Evolutionary conservation across 2,113 vertebrate genomes (phyloP).

Genomic region (Forbesichthys papilliferus): DNA sequence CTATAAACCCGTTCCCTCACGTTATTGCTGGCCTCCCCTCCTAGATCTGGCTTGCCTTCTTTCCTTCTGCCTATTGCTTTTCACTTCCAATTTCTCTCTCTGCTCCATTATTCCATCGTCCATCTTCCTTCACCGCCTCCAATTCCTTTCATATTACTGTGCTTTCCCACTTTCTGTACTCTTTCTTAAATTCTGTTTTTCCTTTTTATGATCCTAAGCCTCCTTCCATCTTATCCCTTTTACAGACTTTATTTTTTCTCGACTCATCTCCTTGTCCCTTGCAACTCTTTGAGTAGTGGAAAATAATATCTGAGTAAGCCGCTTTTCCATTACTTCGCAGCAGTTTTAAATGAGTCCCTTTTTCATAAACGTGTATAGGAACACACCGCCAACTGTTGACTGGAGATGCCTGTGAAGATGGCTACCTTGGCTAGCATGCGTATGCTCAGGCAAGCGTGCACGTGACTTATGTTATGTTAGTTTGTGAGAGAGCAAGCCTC

Average conservation of each 20-base stretch:
- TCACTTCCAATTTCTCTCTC: not conserved
- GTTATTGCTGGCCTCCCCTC: not conserved
- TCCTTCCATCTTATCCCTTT: not conserved
- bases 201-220: not conserved
- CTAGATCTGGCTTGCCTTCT: not conserved
- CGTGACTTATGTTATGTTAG: constrained; percentile 33
- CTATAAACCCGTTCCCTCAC: not conserved
- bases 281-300: not conserved
- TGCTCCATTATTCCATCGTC: not conserved
- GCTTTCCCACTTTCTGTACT: not conserved
- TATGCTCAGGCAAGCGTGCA: constrained; percentile 13
- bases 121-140: not conserved
- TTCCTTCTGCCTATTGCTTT: not conserved
- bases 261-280: too few species aligned
- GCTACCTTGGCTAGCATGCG: constrained; percentile 26
- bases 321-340: not conserved
- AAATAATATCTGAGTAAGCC: constrained; percentile 29
- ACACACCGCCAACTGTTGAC: constrained; percentile 1
- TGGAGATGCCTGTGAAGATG: constrained; percentile 1
- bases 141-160: not conserved
- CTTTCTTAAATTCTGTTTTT: not conserved
- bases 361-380: constrained; percentile 30
- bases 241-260: not conserved
- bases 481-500: not conserved
- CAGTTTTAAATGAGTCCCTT: too few species aligned